Base-by-base conservation (phyloP, 1,140 invertebrate genomes). In the Bathynomus jamesi region DNA sequence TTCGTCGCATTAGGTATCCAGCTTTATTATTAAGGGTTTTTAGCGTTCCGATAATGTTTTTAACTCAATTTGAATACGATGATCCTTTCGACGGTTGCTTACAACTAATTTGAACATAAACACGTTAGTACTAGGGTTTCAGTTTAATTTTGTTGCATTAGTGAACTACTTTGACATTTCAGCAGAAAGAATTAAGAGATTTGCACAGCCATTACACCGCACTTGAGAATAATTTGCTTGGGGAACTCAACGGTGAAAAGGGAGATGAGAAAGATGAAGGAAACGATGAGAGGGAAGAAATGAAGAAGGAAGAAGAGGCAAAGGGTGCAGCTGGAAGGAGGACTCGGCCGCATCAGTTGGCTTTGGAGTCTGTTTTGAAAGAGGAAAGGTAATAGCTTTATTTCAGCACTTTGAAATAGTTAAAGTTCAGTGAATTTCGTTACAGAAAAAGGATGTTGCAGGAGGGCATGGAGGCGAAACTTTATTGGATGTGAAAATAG, bases 301-400 rank as follows among this genome's bases (percentile, higher is more conserved):
- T 25, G 27, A n/a, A 10, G 0, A 13, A 7, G 60, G 27, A 8
- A 61, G 60, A 25, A 61, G 60, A 61, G 60, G 60, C 21, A 11
- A n/a, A n/a, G 21, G 21, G 5, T 24, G 7, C 60, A 61, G 27
- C n/a, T 61, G 60, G n/a, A 61, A 25, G n/a, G 69, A 29, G 61
- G 64, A 8, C 25, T 74, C 17, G 72, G 69, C 30, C 69, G 64
- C 11, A 61, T 68, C 7, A 40, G 69, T 11, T 21, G 69, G n/a
- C 72, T 67, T 28, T 67, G 70, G 28, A 68, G 67, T 27, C 69
- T 67, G 67, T 74, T 65, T 25, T 28, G 27, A 65, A 64, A 17
- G 21, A 28, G 7, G 62, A 64, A 13, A 64, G 28, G 28, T 64
- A 28, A 24, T 62, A 4, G 13, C 30, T 13, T 0, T 27, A 32